Evolutionary conservation across 1,140 invertebrate species (phyloP).

Genomic region (Aphelenchoides fujianensis): DNA sequence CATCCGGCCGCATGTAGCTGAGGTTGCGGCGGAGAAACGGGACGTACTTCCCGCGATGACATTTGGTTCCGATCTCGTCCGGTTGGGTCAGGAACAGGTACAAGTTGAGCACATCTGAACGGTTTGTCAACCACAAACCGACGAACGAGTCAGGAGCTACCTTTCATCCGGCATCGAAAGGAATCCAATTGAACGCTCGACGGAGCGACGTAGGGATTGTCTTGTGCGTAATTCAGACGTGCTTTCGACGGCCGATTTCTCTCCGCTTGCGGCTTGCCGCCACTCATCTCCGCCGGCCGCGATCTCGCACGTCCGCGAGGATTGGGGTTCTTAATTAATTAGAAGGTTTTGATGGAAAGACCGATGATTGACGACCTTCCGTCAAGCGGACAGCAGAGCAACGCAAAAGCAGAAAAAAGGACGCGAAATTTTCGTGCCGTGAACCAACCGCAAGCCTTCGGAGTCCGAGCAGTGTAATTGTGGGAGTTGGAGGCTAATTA

Average conservation of each 20-base stretch:
- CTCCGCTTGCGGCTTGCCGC: not conserved
- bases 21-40: slow-evolving; percentile 5
- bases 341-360: not conserved
- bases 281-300: not conserved
- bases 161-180: slow-evolving; percentile 3
- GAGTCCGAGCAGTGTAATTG: no score
- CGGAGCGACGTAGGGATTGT: slow-evolving; percentile 6
- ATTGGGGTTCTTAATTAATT: not conserved
- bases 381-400: not conserved
- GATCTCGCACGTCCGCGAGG: not conserved
- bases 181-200: slow-evolving; percentile 1
- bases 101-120: slow-evolving; percentile 1
- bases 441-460: no score
- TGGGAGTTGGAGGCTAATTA: no score
- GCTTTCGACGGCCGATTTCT: not conserved
- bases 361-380: not conserved
- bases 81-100: not conserved
- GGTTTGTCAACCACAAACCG: not conserved
- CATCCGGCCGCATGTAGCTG: not conserved
- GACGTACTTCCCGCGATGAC: not conserved
- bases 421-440: not conserved
- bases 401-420: not conserved
- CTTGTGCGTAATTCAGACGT: not conserved
- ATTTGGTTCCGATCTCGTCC: not conserved
- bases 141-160: not conserved